Base-by-base conservation (phyloP, 2,888 invertebrate genomes). In the Boloria euphrosyne region DNA sequence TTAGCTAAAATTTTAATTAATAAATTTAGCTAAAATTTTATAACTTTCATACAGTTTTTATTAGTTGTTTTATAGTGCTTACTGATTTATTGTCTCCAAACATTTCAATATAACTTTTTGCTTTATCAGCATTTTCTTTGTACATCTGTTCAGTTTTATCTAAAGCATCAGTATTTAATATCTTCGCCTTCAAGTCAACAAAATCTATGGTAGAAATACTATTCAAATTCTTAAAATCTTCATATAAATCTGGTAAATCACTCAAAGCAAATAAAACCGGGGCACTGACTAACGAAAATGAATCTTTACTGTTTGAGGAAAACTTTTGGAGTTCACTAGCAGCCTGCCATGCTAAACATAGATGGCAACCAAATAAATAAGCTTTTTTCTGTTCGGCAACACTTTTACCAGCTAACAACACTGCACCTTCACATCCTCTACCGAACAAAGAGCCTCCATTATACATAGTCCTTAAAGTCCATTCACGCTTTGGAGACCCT, bases 251-350 rank as follows among this genome's bases (percentile, higher is more conserved):
- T 3, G 95, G 95, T 78, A 96, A 95, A 66, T 95, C 92, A 79
- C 96, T 95, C 51, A 97, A 86, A 66, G 97, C 96, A 72, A 97
- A 97, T 76, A 97, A 93, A 3, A 97, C 95, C 0, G 98, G 98
- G 3, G 97, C 97, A 77, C 96, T 95, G 2, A 96, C 95, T 75
- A 97, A 84, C 67, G 94, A 95, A 77, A 94, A 95, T 0, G 93
- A 80, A 17, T 86, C 83, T 66, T 86, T 86, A 94, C 38, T 95
- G 93, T 78, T 94, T 83, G 82, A 94, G 90, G 66, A 93, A 73
- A 78, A 78, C 68, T 85, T 88, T 67, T 88, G 85, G 27, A 90
- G 64, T 69, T 92, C 92, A 6, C 82, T 83, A 0, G 86, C 83
- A 0, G 95, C 95, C 92, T 97, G 97, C 95, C 96, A 96, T 3